Conservation (phyloP, 2,888 invertebrate species). For the Temnothorax ravouxi region DNA sequence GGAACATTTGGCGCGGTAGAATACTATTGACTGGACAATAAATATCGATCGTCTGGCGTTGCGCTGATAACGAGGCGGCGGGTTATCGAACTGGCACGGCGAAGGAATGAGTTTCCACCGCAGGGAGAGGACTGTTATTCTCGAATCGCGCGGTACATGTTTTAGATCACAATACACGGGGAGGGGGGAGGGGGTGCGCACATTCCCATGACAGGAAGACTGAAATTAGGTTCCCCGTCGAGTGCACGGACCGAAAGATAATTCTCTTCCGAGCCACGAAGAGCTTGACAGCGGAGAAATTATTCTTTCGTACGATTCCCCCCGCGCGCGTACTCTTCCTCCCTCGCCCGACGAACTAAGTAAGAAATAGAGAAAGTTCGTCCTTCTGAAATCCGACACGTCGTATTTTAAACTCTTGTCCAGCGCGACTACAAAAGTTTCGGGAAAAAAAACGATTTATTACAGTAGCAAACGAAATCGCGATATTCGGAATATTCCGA, state of each 20-base stretch:
- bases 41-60: constrained; percentile 2
- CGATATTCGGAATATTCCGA: background rate
- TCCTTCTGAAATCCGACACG: constrained; percentile 27
- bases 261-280: constrained; percentile 70
- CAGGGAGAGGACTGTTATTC: constrained; percentile 19
- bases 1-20: background rate
- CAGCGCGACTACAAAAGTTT: constrained; percentile 3
- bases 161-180: constrained; percentile 65
- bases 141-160: constrained; percentile 62
- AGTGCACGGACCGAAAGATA: constrained; percentile 77
- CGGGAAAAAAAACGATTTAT: background rate
- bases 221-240: constrained; percentile 81
- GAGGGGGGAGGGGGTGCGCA: constrained; percentile 63
- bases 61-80: background rate
- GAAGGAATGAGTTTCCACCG: constrained; percentile 11
- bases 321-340: constrained; percentile 1
- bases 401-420: constrained; percentile 29
- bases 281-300: constrained; percentile 66
- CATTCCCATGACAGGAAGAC: constrained; percentile 79
- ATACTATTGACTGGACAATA: constrained; percentile 4
- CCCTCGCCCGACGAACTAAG: constrained; percentile 38
- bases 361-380: constrained; percentile 58
- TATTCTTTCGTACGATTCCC: constrained; percentile 68
- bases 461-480: background rate
- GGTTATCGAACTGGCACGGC: constrained; percentile 21